Conservation (phyloP, 2,797 vertebrate genomes). For the Taeniopygia guttata region DNA sequence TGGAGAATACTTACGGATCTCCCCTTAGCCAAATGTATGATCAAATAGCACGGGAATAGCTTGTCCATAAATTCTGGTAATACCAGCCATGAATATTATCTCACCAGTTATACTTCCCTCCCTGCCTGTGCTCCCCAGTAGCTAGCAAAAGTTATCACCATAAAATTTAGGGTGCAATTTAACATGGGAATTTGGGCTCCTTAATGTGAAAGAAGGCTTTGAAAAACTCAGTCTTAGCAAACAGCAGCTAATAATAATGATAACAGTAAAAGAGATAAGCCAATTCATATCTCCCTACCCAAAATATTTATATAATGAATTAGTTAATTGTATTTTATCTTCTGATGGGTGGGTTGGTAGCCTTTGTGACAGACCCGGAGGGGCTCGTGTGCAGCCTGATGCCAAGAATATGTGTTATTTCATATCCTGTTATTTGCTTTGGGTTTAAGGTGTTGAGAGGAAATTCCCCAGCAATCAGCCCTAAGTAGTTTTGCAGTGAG, state of each 20-base stretch:
- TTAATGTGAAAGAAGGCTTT: background rate
- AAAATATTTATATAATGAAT: conserved; percentile 42
- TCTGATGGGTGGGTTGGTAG: background rate
- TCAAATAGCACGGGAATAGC: background rate
- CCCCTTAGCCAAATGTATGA: background rate
- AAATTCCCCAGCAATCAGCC: conserved; percentile 7
- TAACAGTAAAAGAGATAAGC: background rate
- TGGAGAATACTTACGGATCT: background rate
- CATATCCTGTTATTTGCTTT: conserved; percentile 45
- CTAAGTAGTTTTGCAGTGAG: background rate
- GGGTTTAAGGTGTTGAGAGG: conserved; percentile 34
- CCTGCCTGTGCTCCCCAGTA: background rate
- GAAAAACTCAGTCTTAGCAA: background rate
- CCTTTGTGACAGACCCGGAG: background rate
- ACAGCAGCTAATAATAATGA: conserved; percentile 1
- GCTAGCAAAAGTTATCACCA: background rate
- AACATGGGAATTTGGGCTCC: background rate
- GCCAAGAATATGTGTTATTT: conserved; percentile 32
- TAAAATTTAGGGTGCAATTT: background rate
- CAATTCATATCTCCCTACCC: background rate
- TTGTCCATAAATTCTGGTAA: background rate
- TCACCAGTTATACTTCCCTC: background rate
- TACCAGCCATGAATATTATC: background rate
- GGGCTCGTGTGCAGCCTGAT: background rate
- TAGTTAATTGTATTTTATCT: conserved; percentile 23